Conservation (phyloP, 2,888 invertebrate genomes). For the Drosophila sordidula region DNA sequence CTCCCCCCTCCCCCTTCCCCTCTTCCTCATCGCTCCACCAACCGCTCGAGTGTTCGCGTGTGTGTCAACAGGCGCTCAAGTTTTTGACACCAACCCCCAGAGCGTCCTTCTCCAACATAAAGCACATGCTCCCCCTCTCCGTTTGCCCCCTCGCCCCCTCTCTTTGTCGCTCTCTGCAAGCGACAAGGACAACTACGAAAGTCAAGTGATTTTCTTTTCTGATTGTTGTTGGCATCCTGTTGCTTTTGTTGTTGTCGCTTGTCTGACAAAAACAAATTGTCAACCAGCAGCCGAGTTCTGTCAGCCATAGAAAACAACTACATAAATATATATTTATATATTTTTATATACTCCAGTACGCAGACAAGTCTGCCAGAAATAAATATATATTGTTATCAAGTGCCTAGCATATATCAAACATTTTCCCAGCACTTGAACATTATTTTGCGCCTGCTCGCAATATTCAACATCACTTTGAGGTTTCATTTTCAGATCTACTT, state of each 20-base stretch:
- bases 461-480: constrained; percentile 13
- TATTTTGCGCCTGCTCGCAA: background rate
- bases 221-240: constrained; percentile 38
- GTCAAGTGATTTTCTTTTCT: constrained; percentile 67
- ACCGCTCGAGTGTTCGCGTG: constrained; percentile 53
- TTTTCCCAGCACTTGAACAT: constrained; percentile 9
- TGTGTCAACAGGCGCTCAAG: constrained; percentile 73
- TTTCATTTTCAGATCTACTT: background rate
- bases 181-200: constrained; percentile 70
- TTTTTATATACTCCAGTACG: background rate
- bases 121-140: background rate
- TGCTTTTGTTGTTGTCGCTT: constrained; percentile 9
- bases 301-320: constrained; percentile 18
- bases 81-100: constrained; percentile 56
- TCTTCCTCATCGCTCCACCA: too few relatives aligned
- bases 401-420: constrained; percentile 3
- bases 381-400: constrained; percentile 10
- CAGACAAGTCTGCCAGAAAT: background rate
- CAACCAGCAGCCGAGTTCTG: constrained; percentile 26
- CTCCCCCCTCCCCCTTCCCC: too few relatives aligned
- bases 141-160: background rate
- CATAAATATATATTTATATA: background rate
- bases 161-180: constrained; percentile 43
- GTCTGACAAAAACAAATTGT: constrained; percentile 54
- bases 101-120: background rate